phyloP scores from a whole-genome alignment of 1,140 invertebrate genomes.

The Belonocnema kinseyi region DNA sequence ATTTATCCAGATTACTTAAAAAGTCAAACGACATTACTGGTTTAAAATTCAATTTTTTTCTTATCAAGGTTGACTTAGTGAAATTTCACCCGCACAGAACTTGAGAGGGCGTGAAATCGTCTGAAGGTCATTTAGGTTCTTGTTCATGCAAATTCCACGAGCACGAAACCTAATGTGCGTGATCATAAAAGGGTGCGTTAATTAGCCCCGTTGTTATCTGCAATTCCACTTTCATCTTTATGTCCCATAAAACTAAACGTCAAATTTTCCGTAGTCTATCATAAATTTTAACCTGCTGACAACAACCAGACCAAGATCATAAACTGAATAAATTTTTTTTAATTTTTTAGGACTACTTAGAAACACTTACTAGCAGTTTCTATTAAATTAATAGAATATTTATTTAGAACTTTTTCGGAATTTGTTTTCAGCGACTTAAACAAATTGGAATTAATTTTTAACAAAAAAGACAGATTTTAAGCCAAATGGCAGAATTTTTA shows the following conservation, averaged over 20 bases:
- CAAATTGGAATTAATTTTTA: no score
- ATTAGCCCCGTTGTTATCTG: constrained; percentile 2
- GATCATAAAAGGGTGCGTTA: constrained; percentile 26
- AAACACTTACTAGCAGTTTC: no score
- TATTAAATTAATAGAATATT: no score
- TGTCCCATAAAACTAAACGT: constrained; percentile 34
- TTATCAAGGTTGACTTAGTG: constrained; percentile 34
- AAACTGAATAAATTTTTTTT: no score
- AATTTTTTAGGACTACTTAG: no score
- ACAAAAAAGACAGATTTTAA: no score
- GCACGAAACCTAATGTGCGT: constrained; percentile 23
- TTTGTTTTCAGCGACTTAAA: no score
- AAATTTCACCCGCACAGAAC: not conserved
- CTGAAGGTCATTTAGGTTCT: constrained; percentile 20
- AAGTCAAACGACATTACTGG: no score
- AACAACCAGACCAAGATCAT: constrained; percentile 18
- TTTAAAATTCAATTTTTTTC: not conserved
- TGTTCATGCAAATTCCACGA: constrained; percentile 13
- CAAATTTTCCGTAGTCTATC: constrained; percentile 32
- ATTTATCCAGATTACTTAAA: no score
- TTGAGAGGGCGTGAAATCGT: constrained; percentile 5
- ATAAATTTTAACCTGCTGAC: constrained; percentile 15
- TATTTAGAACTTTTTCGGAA: no score
- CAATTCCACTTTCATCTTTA: constrained; percentile 13
- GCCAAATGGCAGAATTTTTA: no score